Evolutionary conservation across 2,888 invertebrate species (phyloP), one percentile per base, ranked within the genome.

Genomic region (Dolomedes plantarius): DNA sequence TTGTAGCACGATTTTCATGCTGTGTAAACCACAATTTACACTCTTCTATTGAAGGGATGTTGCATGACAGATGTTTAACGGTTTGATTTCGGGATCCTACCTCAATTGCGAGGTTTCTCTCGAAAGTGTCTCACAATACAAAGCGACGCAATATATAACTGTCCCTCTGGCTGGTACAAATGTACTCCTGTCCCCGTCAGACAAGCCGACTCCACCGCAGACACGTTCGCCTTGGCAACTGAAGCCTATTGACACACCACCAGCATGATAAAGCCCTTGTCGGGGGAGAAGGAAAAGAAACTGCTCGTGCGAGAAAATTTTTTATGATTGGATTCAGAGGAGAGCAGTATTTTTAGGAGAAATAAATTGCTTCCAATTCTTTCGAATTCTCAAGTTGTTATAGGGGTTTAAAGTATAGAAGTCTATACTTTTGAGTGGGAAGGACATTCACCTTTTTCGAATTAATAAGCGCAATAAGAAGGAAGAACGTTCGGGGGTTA

Each of bases 121-220:
- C 36, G 36, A 36, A 36, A 9, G 36, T 36, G 36, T 36, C 36
- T 36, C 65, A 13, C 31, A 29, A 27, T 31, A 28, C 11, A 29
- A 11, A 29, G 29, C 46, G 13, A 27, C 23, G 72, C 65, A 79
- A 80, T 80, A 73, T 65, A 46, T 65, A 50, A 80, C 32, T 56
- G 32, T 9, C 73, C 80, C 73, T 27, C 19, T n/a, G 2, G 39
- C 56, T 5, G 41, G 79, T 81, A 69, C 81, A 75, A 75, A 39
- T 62, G 81, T 36, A 75, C 81, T 81, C 62, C 41, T 41, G 62
- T 68, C 56, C 69, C 41, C 41, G 31, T 68, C 75, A 81, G 81
- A 81, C 81, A 81, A 23, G 56, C 56, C 39, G 81, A 62, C 81
- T 81, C 81, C 80, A 73, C 36, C 29, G 39, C 68, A 69, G 67